A percentile compares a stretch with the other conserved stretches of the same genome.
phyloP scores from a whole-genome alignment of 2,888 invertebrate genomes.

The Platycheirus rosarum region DNA sequence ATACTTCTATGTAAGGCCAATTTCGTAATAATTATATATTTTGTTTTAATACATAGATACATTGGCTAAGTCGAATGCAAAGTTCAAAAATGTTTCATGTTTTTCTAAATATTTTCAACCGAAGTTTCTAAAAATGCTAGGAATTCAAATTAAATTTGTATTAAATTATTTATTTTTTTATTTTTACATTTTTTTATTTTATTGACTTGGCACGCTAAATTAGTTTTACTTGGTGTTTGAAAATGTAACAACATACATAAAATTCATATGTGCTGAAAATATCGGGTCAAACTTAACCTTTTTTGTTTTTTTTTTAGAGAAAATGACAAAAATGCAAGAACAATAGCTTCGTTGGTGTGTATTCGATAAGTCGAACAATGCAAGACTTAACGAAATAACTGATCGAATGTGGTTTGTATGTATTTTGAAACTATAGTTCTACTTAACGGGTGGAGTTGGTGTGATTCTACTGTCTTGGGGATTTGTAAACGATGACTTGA shows the following conservation, averaged over 20 bases:
- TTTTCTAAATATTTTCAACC: conserved; percentile 42
- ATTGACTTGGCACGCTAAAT: conserved; percentile 73
- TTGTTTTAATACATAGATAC: conserved; percentile 36
- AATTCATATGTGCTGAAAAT: conserved; percentile 37
- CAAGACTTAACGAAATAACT: conserved; percentile 9
- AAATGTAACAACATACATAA: conserved; percentile 29
- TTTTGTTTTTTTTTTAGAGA: background rate
- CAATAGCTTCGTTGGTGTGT: conserved; percentile 37
- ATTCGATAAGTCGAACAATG: conserved; percentile 27
- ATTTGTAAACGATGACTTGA: conserved; percentile 26
- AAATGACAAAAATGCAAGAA: background rate
- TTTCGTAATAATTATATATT: conserved; percentile 53
- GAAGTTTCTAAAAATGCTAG: conserved; percentile 60
- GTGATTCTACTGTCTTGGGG: background rate
- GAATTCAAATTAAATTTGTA: conserved; percentile 55
- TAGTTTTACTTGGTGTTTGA: conserved; percentile 61
- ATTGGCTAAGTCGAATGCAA: conserved; percentile 65
- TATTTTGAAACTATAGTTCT: conserved; percentile 1
- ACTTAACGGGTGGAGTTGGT: conserved; percentile 1
- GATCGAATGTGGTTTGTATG: background rate
- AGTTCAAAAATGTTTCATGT: conserved; percentile 29
- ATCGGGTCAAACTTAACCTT: conserved; percentile 9
- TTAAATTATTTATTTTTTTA: conserved; percentile 18
- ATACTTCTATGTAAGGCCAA: conserved; percentile 71
- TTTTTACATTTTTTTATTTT: conserved; percentile 37